Conservation (phyloP, 2,888 invertebrate genomes). For the Hermaeophaga mercurialis region DNA sequence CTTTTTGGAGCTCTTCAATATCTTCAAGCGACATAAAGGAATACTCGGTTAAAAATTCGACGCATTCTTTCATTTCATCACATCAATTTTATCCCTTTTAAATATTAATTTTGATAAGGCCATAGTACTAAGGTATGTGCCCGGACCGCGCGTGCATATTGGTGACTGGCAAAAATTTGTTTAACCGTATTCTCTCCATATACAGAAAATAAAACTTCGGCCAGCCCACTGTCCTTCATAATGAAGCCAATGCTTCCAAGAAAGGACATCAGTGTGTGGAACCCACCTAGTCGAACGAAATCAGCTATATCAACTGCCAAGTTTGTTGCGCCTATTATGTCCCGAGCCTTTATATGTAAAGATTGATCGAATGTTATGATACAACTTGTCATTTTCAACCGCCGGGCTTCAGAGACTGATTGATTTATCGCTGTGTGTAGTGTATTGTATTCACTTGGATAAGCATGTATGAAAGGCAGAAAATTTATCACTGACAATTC, state of each 20-base stretch:
- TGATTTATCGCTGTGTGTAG: conserved; percentile 32
- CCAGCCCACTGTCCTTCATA: conserved; percentile 43
- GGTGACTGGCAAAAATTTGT: conserved; percentile 38
- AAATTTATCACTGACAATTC: conserved; percentile 22
- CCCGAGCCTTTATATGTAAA: conserved; percentile 42
- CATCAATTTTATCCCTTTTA: conserved; percentile 23
- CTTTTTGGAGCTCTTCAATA: conserved; percentile 17
- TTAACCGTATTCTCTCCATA: conserved; percentile 42
- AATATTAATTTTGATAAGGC: conserved; percentile 13
- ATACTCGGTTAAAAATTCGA: conserved; percentile 15
- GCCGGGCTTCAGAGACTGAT: conserved; percentile 27
- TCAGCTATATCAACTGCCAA: conserved; percentile 42
- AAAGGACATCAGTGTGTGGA: conserved; percentile 48
- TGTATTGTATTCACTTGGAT: conserved; percentile 35
- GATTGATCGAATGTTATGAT: conserved; percentile 37
- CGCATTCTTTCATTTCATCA: conserved; percentile 1
- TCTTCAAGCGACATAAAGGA: conserved; percentile 14
- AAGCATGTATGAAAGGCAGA: conserved; percentile 34
- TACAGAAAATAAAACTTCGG: conserved; percentile 37
- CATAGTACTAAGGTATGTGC: conserved; percentile 11
- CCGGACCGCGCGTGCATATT: conserved; percentile 34
- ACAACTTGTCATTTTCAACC: conserved; percentile 30
- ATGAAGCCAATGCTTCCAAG: conserved; percentile 40
- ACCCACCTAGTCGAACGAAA: conserved; percentile 34
- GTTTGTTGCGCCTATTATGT: conserved; percentile 35